Base-by-base conservation (phyloP, 1,140 invertebrate species). In the Thaumetopoea pityocampa region DNA sequence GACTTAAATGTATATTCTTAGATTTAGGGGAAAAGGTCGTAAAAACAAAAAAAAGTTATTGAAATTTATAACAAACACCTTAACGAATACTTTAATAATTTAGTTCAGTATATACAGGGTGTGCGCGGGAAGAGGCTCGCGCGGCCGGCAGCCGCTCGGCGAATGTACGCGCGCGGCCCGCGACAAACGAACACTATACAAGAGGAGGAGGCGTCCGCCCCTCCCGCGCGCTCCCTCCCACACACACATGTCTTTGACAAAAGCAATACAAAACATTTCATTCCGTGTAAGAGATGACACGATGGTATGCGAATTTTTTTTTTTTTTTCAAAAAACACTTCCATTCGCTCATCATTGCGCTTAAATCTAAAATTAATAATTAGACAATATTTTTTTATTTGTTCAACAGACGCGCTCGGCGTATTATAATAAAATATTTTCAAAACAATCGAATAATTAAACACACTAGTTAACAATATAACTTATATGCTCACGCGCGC, bases 391-490 rank as follows among this genome's bases (percentile, higher is more conserved):
- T 77, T 60, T 78, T 83, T 78, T 80, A 81, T 84, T 81, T 71
- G 80, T 81, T 84, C 80, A 84, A 84, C 80, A 81, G 74, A 84
- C 80, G 79, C 79, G 73, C 70, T 68, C 70, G 64, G 73, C 76
- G 74, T 81, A 79, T 83, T 67, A 80, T 83, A 80, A 83, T 83
- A 84, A 84, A 84, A 81, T 80, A 84, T 81, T 80, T 77, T 81
- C 73, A 81, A 81, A 84, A 81, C 80, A 81, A 84, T 84, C 77
- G 77, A 77, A 81, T 76, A 74, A 82, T 81, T 81, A 82, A 81
- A 82, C 78, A 82, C 77, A 85, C 77, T 81, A 85, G 77, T 82
- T 73, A 82, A 85, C 78, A 82, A 81, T 77, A 63, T 57, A 76
- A 72, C 58, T 71, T 57, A 69, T n/a, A n/a, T 66, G 73, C 63